phyloP scores from a whole-genome alignment of 2,113 vertebrate genomes.

The Pipa parva region DNA sequence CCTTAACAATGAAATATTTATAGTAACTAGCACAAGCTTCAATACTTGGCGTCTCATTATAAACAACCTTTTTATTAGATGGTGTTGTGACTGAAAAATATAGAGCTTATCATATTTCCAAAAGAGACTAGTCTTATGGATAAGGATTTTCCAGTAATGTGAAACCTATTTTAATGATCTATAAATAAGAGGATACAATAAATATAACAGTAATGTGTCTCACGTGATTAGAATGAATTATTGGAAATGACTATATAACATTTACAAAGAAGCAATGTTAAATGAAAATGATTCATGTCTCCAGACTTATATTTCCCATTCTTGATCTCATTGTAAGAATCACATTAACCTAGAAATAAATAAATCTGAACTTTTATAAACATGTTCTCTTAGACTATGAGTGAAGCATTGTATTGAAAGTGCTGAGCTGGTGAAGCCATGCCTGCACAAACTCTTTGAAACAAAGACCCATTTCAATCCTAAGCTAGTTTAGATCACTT shows the following conservation, averaged over 20 bases:
- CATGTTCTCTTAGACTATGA: constrained; percentile 1
- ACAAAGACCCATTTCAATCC: constrained; percentile 19
- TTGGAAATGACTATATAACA: background rate
- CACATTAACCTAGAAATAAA: constrained; percentile 25
- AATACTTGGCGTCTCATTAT: too few relatives aligned
- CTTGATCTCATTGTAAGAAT: background rate
- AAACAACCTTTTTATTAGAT: too few relatives aligned
- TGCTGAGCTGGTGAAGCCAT: background rate
- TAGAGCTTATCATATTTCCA: too few relatives aligned
- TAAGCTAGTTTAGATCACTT: background rate
- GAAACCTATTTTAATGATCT: background rate
- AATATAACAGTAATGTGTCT: background rate
- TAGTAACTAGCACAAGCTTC: too few relatives aligned
- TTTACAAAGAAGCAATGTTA: background rate
- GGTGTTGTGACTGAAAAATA: too few relatives aligned
- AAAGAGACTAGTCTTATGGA: background rate
- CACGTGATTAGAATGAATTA: background rate
- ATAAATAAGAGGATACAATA: background rate
- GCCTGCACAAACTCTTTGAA: background rate
- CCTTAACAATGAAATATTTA: too few relatives aligned
- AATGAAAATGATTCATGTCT: background rate
- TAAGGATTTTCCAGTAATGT: background rate
- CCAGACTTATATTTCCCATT: background rate
- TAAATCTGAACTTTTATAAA: constrained; percentile 17
- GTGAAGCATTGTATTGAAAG: constrained; percentile 13